These are phyloP conservation scores for Gerris buenoi DNA, from an alignment of 1,140 invertebrate species.

Conservation along the genomic window DNA sequence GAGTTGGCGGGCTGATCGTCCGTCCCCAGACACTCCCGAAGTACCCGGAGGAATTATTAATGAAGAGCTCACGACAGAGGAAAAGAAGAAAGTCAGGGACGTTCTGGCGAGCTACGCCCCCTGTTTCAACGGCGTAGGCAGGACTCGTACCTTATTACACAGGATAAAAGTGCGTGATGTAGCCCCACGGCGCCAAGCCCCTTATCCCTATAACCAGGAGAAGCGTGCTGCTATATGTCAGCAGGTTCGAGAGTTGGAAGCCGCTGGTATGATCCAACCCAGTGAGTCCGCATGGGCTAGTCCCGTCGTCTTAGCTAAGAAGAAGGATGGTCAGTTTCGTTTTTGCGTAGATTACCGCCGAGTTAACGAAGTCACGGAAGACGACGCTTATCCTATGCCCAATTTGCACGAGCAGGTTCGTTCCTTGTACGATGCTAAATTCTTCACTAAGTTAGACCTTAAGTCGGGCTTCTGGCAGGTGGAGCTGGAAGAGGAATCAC, in stretches of 20 bases:
- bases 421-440: slow-evolving; percentile 21
- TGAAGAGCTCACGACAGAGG: no score
- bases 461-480: slow-evolving; percentile 24
- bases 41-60: no score
- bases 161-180: no score
- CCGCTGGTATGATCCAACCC: slow-evolving; percentile 28
- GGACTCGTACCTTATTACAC: no score
- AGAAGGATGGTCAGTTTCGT: slow-evolving; percentile 32
- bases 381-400: slow-evolving; percentile 23
- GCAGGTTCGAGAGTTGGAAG: slow-evolving; percentile 23
- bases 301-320: slow-evolving; percentile 34
- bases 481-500: slow-evolving; percentile 9
- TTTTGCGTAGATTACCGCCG: slow-evolving; percentile 34
- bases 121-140: no score
- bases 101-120: no score
- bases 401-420: not conserved
- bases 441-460: slow-evolving; percentile 25
- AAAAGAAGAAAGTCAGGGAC: no score
- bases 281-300: slow-evolving; percentile 31
- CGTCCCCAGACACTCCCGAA: no score
- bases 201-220: slow-evolving; percentile 5
- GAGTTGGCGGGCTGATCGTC: no score
- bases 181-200: no score
- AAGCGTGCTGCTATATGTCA: slow-evolving; percentile 13
- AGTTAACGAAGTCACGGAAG: slow-evolving; percentile 30